Base-by-base conservation (phyloP, 37 sponge, comb jelly and placozoan species). In the Oopsacas minuta region DNA sequence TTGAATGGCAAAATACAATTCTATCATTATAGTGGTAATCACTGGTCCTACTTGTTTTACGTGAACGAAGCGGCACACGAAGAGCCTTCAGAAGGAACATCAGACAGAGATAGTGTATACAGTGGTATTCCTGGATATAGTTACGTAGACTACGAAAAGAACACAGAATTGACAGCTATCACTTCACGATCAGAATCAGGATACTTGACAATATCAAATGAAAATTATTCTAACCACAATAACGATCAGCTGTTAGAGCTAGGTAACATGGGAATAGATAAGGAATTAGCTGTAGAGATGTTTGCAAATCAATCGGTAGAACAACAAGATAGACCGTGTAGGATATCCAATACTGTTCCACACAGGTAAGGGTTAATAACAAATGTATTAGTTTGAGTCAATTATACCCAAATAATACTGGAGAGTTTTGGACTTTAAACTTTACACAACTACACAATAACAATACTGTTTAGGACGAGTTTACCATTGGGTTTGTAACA, bases 301-400 rank as follows among this genome's bases (percentile, higher is more conserved):
- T 61, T 61, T n/a, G 75, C 75, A 25, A 61, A 61, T n/a, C 75
- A 20, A 34, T 61, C 75, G 5, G 75, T n/a, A 12, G 75, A 61
- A 12, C 75, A 61, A n/a, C 75, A 61, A 12, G 75, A 61, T 3
- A 61, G 75, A 61, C 75, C 75, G 5, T 25, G 75, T n/a, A 61
- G 75, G 28, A 20, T 61, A 61, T 61, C 75, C 75, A 61, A n/a
- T n/a, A 61, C 75, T n/a, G 28, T 61, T 61, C 75, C 75, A 20
- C 75, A 61, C 75, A 61, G 75, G 75, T 61, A 61, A 61, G n/a
- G n/a, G n/a, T n/a, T n/a, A n/a, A n/a, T n/a, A n/a, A n/a, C n/a
- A n/a, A n/a, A n/a, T n/a, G n/a, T n/a, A n/a, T n/a, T n/a, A n/a
- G n/a, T n/a, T n/a, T n/a, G n/a, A n/a, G n/a, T n/a, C n/a, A n/a